Evolutionary conservation across 2,113 vertebrate genomes (phyloP).

Genomic region (Eurystomus gularis): DNA sequence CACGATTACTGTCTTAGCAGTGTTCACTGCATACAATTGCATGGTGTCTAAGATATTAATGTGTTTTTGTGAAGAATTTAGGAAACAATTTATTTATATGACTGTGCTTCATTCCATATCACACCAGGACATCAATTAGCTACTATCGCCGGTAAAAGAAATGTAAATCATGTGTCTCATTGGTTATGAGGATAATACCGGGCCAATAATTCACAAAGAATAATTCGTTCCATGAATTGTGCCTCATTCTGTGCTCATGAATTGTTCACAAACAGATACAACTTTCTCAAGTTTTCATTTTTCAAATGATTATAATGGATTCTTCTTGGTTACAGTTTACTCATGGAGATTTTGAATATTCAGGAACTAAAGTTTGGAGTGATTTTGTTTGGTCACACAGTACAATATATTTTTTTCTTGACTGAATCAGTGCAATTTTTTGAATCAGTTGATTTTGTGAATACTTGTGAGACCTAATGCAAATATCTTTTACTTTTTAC

Average conservation of each 20-base stretch:
- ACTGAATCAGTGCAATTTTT: background rate
- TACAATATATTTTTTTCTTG: background rate
- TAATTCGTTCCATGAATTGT: slow-evolving; percentile 52
- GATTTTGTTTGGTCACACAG: background rate
- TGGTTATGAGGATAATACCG: slow-evolving; percentile 51
- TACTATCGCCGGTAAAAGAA: slow-evolving; percentile 49
- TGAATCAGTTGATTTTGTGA: background rate
- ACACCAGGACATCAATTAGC: slow-evolving; percentile 69
- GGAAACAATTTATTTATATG: slow-evolving; percentile 69
- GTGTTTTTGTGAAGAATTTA: slow-evolving; percentile 70
- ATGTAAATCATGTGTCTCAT: slow-evolving; percentile 70
- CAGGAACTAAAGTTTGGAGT: background rate
- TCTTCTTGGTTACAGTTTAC: background rate
- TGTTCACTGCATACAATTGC: slow-evolving; percentile 63
- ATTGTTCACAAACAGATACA: slow-evolving; percentile 32
- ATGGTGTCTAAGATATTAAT: slow-evolving; percentile 71
- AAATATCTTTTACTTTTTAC: background rate
- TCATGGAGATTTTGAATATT: background rate
- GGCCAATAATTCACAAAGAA: slow-evolving; percentile 65
- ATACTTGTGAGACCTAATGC: background rate
- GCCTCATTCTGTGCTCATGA: slow-evolving; percentile 41
- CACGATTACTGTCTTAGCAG: slow-evolving; percentile 72
- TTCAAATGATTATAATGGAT: background rate
- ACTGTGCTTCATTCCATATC: slow-evolving; percentile 69
- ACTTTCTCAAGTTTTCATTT: slow-evolving; percentile 53